Base-by-base conservation (phyloP, 2,888 invertebrate species). In the Tachystola acroxantha region DNA sequence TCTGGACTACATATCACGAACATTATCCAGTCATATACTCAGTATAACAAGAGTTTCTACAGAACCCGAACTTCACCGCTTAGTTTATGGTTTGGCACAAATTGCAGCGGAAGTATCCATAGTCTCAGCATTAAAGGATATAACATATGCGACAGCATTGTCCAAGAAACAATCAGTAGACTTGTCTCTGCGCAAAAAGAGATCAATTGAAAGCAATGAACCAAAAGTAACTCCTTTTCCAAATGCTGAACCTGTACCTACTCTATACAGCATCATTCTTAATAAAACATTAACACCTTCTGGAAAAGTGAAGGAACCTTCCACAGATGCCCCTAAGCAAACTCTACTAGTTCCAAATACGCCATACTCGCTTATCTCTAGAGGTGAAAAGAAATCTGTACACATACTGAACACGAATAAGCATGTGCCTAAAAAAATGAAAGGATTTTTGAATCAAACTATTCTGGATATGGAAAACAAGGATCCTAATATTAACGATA, bases 101-200 rank as follows among this genome's bases (percentile, higher is more conserved):
- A 82, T 86, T 42, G 76, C 86, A 28, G 82, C 86, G 28, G 86
- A 86, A 57, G 68, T 82, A 7, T 82, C 86, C 0, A 85, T 86
- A 40, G 74, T 86, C 2, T 76, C 86, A 13, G 84, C 85, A 12
- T 56, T 86, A 37, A 85, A 84, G 56, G 86, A 86, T 45, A 78
- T 74, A 4, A 86, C 85, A 5, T 86, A 84, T 43, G 67, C 85
- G 7, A 53, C 71, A 30, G 73, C 81, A 2, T 50, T 86, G 28
- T 84, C 84, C 19, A 86, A 80, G 45, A 85, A 80, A 42, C 85
- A 85, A 49, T 81, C 82, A 2, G 67, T 82, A 25, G 86, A 86
- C 58, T 65, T 85, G 43, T 67, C 74, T 13, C 50, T 86, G 9
- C 66, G 85, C 16, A 77, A 53, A 44, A 86, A 84, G 48, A 64